phyloP scores from a whole-genome alignment of 92 coral and sea anemone species.

The Palythoa heliodiscus region DNA sequence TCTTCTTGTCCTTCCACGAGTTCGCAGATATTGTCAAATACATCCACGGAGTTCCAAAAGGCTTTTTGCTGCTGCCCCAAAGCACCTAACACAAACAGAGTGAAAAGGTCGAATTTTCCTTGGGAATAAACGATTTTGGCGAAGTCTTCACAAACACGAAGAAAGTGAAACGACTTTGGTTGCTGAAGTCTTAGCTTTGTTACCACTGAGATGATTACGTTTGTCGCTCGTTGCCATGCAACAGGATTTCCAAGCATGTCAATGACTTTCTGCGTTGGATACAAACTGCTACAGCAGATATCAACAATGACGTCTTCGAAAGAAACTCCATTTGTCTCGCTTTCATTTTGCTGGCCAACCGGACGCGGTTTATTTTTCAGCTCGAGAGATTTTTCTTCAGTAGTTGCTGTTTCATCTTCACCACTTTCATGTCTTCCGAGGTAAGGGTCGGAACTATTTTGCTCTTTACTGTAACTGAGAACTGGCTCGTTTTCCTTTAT shows the following conservation, averaged over 20 bases:
- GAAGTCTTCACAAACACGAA: conserved; percentile 90
- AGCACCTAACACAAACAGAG: conserved; percentile 69
- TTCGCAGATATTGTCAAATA: conserved; percentile 62
- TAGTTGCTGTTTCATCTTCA: not conserved
- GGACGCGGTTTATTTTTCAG: not conserved
- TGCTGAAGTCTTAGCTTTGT: conserved; percentile 63
- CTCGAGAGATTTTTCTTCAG: not conserved
- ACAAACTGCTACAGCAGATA: conserved; percentile 63
- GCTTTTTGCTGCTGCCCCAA: conserved; percentile 51
- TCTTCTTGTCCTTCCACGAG: conserved; percentile 54
- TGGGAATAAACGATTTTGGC: conserved; percentile 56
- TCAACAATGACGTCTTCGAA: conserved; percentile 52
- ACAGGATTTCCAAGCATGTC: conserved; percentile 49
- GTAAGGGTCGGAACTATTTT: not conserved
- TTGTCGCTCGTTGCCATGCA: conserved; percentile 65
- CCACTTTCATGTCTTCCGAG: not conserved
- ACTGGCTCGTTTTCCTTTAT: not conserved
- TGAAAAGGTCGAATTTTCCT: conserved; percentile 33
- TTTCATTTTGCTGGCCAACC: not conserved
- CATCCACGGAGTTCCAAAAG: conserved; percentile 66
- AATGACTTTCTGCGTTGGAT: conserved; percentile 68
- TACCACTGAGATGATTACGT: conserved; percentile 49
- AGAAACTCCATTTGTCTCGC: not conserved
- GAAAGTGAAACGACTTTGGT: conserved; percentile 72
- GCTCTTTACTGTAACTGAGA: not conserved